phyloP scores from a whole-genome alignment of 2,113 vertebrate genomes.

The Cyanoliseus patagonus region DNA sequence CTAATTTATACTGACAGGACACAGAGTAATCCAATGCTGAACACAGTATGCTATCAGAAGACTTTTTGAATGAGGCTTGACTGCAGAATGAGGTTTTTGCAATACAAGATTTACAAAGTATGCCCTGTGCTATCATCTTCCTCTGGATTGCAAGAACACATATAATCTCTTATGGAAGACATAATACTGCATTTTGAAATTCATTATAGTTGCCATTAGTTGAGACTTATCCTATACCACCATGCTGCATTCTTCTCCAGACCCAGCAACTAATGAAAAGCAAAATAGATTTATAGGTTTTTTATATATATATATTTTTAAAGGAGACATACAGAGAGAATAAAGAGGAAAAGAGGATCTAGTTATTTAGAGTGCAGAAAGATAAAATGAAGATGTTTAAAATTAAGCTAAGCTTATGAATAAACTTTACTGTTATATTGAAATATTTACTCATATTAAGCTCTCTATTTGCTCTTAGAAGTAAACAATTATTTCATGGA shows the following conservation, averaged over 20 bases:
- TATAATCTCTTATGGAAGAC: not conserved
- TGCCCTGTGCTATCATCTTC: not conserved
- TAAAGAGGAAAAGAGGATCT: not conserved
- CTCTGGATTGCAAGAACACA: not conserved
- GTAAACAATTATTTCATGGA: not conserved
- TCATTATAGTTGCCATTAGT: not conserved
- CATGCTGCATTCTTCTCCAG: not conserved
- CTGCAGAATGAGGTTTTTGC: not conserved
- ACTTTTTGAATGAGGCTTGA: not conserved
- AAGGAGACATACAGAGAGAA: not conserved
- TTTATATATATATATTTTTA: not conserved
- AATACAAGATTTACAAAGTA: not conserved
- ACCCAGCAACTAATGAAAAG: not conserved
- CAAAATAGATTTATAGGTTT: not conserved
- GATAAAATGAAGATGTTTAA: not conserved
- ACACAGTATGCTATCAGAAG: not conserved
- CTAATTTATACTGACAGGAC: slow-evolving; percentile 34
- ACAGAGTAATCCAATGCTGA: not conserved
- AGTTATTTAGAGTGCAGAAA: not conserved
- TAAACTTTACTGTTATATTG: not conserved
- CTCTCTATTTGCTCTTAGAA: not conserved
- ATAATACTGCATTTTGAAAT: not conserved
- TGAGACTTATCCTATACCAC: not conserved
- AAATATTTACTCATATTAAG: not conserved
- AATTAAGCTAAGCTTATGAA: not conserved